Conservation (phyloP, 1,140 invertebrate genomes). For the Saxidomus purpurata region DNA sequence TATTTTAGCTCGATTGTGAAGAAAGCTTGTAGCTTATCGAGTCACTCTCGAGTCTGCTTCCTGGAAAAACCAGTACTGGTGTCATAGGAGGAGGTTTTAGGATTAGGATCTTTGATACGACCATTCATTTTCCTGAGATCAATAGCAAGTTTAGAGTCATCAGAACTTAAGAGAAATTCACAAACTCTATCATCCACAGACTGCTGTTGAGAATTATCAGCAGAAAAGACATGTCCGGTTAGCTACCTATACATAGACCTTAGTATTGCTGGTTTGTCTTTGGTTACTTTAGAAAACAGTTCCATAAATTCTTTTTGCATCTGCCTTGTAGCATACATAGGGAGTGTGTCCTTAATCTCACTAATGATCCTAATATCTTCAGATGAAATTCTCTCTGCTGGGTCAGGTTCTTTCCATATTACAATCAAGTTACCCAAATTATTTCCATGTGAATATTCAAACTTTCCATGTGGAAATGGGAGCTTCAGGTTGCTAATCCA, state of each 20-base stretch:
- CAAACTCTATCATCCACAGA: constrained; percentile 14
- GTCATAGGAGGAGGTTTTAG: no score
- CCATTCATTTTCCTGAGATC: constrained; percentile 61
- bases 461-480: not conserved
- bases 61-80: no score
- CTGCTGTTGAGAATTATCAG: constrained; percentile 6
- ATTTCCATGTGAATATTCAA: constrained; percentile 1
- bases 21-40: no score
- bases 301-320: constrained; percentile 63
- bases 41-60: no score
- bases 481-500: not conserved
- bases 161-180: constrained; percentile 14
- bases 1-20: no score
- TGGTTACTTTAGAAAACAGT: not conserved
- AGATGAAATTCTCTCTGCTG: no score
- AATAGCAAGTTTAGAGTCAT: constrained; percentile 56
- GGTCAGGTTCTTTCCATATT: constrained; percentile 7
- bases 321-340: constrained; percentile 50
- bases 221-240: not conserved
- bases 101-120: constrained; percentile 33
- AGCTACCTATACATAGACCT: not conserved
- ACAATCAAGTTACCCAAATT: not conserved
- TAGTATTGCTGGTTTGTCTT: not conserved
- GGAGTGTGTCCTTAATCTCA: not conserved
- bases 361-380: not conserved